Base-by-base conservation (phyloP, 35 echinoderm and acorn worm species). In the Chiridota heheva region DNA sequence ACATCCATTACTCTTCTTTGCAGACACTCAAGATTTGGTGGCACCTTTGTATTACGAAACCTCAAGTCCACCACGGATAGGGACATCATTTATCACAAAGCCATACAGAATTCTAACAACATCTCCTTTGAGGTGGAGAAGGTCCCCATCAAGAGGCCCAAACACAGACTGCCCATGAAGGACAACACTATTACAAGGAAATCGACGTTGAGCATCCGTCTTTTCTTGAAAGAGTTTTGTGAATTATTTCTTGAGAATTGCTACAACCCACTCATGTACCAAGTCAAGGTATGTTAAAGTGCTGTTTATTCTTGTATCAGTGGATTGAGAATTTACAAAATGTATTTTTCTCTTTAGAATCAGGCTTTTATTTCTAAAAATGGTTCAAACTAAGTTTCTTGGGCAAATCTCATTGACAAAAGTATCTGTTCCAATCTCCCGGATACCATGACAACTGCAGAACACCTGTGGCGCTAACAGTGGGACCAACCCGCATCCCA, bases 11-110 rank as follows among this genome's bases (percentile, higher is more conserved):
- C 39, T 32, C 30, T 8, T 63, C 68, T 10, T 41, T 13, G 18
- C 60, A 98, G 95, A 56, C 95, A 97, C 86, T 98, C 95, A 15
- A 63, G 95, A 45, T 98, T 97, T 47, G 95, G 95, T 12, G 95
- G 95, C 2, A 88, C 95, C 0, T 98, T 97, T 51, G 78, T 77
- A 60, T 44, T 98, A 27, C 88, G 88, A 44, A 89, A 98, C 48
- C 53, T 98, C 41, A 98, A 98, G 34, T 98, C 95, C 4, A 98
- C 92, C 81, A 91, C 84, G 45, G 95, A 98, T 4, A 53, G 81
- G 34, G 95, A 98, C 66, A 58, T 98, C 51, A 88, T 98, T 17
- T 98, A 91, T 66, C 89, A 98, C 42, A 65, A 69, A 0, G 61
- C 89, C 7, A 43, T 85, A 2, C 63, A 72, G 45, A 77, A 86